phyloP scores from a whole-genome alignment of 2,888 invertebrate species.

The Harpalus rubripes region DNA sequence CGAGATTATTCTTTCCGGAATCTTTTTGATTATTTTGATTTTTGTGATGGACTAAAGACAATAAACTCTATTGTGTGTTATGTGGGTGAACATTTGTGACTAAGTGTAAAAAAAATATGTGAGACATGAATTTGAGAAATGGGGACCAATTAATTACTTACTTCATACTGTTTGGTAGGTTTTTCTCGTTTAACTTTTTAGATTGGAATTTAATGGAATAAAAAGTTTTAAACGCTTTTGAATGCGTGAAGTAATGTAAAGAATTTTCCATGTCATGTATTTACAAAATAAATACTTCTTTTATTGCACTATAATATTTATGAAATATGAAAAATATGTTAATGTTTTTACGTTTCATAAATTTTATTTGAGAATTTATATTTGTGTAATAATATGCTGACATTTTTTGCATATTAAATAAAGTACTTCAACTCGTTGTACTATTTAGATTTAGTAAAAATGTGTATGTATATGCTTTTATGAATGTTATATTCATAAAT shows the following conservation, averaged over 20 bases:
- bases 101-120: constrained; percentile 37
- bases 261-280: constrained; percentile 11
- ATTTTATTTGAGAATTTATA: neutral
- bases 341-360: constrained; percentile 18
- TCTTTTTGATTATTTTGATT: constrained; percentile 9
- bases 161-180: constrained; percentile 39
- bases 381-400: neutral
- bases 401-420: neutral
- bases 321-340: constrained; percentile 25
- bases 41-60: constrained; percentile 12
- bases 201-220: neutral
- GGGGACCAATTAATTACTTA: constrained; percentile 46
- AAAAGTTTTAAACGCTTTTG: constrained; percentile 5
- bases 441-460: neutral
- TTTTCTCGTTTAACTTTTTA: neutral
- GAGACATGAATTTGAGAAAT: constrained; percentile 35
- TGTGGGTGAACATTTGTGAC: constrained; percentile 21
- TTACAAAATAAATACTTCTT: constrained; percentile 15
- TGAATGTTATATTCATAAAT: neutral
- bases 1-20: neutral
- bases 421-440: neutral
- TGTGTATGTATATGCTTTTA: neutral
- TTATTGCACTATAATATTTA: constrained; percentile 13
- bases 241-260: constrained; percentile 5
- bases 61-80: constrained; percentile 6